These are phyloP conservation scores for Lithophane semibrunnea DNA, from an alignment of 2,888 invertebrate genomes.

Conservation along the genomic window DNA sequence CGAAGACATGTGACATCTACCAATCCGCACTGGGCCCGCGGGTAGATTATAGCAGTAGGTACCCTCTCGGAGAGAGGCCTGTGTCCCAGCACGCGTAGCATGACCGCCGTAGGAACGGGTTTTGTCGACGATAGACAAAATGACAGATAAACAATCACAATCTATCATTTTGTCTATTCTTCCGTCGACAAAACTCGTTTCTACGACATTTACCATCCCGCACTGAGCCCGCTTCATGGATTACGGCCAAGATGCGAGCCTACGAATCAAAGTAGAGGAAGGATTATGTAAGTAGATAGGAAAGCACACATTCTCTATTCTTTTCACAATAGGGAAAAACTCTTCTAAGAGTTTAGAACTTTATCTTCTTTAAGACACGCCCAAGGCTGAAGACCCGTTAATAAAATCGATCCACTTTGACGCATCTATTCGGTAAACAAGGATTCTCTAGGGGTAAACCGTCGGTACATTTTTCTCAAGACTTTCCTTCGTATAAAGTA, in stretches of 20 bases:
- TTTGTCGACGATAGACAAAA: too few relatives aligned
- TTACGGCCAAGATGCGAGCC: neutral
- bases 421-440: conserved; percentile 46
- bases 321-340: neutral
- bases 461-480: conserved; percentile 22
- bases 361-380: conserved; percentile 30
- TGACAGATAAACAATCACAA: too few relatives aligned
- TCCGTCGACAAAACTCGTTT: too few relatives aligned
- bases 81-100: too few relatives aligned
- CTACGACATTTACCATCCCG: too few relatives aligned
- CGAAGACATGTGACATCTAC: too few relatives aligned
- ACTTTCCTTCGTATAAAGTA: conserved; percentile 12
- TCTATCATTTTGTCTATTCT: too few relatives aligned
- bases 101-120: too few relatives aligned
- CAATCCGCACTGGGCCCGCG: too few relatives aligned
- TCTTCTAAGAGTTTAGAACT: conserved; percentile 20
- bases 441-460: conserved; percentile 34
- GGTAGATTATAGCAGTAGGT: too few relatives aligned
- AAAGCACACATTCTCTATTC: conserved; percentile 2
- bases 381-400: conserved; percentile 33
- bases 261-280: neutral
- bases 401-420: conserved; percentile 47
- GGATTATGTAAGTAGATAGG: neutral
- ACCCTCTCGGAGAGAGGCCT: too few relatives aligned
- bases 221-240: too few relatives aligned